Base-by-base conservation (phyloP, 2,888 invertebrate species). In the Brachypalpus laphriformis region DNA sequence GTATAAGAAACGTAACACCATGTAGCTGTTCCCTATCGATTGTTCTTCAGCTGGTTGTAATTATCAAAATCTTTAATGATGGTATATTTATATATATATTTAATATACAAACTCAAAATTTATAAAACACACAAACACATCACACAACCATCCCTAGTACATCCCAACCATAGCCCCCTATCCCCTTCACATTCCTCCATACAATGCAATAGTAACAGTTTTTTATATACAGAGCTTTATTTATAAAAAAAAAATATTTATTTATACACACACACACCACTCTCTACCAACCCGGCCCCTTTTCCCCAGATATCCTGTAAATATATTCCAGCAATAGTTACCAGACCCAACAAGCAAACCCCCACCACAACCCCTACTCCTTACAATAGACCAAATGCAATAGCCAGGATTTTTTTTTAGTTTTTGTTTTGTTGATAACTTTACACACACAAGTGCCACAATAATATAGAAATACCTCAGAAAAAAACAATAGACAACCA, bases 181-280 rank as follows among this genome's bases (percentile, higher is more conserved):
- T 54, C 87, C 88, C 78, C 68, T 22, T 86, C 80, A 77, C 74
- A 80, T 88, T 91, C 91, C 91, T 91, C 91, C 91, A 91, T 89
- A 91, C 91, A 91, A 90, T 91, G 91, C 91, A 91, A 91, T 91
- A 91, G 91, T 91, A n/a, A 91, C 91, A 91, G 91, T 88, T 90
- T 89, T 91, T 90, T 89, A 90, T 89, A 90, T 89, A 89, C 89
- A 89, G 89, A 91, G 90, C 88, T 89, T 89, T 89, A 90, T 88
- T 88, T 90, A 90, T 88, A 85, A 87, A 78, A 87, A 80, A 77
- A 88, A 88, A 89, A 89, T 89, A 90, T 89, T 89, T 89, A 90
- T 89, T 90, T 91, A 91, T 90, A 89, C 87, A 91, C 90, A 90
- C 88, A 88, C 87, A 87, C 78, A 76, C 82, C 54, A 47, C 71